Conservation (phyloP, 2,888 invertebrate species). For the Stratiomys singularior region DNA sequence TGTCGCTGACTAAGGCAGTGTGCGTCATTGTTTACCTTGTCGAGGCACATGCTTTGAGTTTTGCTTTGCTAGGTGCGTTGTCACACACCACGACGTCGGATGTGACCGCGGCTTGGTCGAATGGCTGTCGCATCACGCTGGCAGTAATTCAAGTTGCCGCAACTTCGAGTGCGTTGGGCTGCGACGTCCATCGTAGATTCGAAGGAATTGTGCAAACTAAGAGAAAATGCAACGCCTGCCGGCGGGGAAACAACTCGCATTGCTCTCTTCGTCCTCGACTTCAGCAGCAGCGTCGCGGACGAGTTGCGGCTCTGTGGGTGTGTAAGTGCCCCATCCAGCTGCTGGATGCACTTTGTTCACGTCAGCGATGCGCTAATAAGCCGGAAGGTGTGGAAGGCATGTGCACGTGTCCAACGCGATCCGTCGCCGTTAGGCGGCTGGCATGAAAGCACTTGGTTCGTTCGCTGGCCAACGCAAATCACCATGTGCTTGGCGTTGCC, state of each 20-base stretch:
- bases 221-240: background rate
- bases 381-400: background rate
- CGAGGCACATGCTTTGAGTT: conserved; percentile 2
- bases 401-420: background rate
- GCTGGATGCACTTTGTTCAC: background rate
- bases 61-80: too few species aligned
- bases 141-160: too few species aligned
- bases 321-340: background rate
- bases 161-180: too few species aligned
- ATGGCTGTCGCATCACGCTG: too few species aligned
- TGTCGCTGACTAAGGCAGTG: conserved; percentile 3
- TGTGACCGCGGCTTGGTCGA: too few species aligned
- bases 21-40: conserved; percentile 12
- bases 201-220: background rate
- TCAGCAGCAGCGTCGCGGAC: background rate
- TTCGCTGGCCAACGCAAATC: background rate
- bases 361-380: background rate
- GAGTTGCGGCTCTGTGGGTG: too few species aligned
- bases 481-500: background rate
- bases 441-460: conserved; percentile 19
- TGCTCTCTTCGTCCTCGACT: background rate
- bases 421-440: background rate
- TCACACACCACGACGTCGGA: too few species aligned
- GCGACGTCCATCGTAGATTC: too few species aligned
- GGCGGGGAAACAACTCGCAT: background rate